These are phyloP conservation scores for Caenorhabditis plicata DNA, from an alignment of 2,888 invertebrate genomes.

Conservation along the genomic window DNA sequence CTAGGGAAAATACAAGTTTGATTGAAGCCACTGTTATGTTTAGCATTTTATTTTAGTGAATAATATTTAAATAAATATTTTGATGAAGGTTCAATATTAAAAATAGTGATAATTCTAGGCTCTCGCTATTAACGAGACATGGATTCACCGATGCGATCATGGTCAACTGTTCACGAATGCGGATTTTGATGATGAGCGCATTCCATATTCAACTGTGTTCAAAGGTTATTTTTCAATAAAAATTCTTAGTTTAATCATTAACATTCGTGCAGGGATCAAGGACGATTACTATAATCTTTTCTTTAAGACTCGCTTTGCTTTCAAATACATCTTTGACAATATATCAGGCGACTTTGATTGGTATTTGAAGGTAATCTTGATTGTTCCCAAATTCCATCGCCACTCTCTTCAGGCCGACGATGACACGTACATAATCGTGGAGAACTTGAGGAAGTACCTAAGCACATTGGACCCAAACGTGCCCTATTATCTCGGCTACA, in stretches of 20 bases:
- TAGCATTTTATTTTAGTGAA: no score
- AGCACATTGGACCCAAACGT: slow-evolving; percentile 33
- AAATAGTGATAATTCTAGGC: slow-evolving; percentile 6
- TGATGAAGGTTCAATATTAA: neutral
- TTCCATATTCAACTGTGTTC: slow-evolving; percentile 54
- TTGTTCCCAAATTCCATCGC: no score
- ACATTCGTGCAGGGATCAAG: slow-evolving; percentile 26
- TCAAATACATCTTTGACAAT: slow-evolving; percentile 42
- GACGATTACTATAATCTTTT: slow-evolving; percentile 47
- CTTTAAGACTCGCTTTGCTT: slow-evolving; percentile 49
- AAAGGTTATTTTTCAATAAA: slow-evolving; percentile 19
- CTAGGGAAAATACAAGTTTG: no score
- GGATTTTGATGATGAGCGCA: slow-evolving; percentile 25
- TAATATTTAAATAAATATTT: neutral
- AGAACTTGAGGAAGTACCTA: slow-evolving; percentile 42
- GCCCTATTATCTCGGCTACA: slow-evolving; percentile 50
- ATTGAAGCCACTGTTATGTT: no score
- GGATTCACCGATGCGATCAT: slow-evolving; percentile 52
- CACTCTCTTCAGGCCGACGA: slow-evolving; percentile 48
- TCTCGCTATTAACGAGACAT: slow-evolving; percentile 50
- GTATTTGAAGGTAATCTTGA: slow-evolving; percentile 48
- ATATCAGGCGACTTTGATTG: slow-evolving; percentile 51
- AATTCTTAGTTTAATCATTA: neutral
- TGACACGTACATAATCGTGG: slow-evolving; percentile 53
- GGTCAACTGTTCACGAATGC: slow-evolving; percentile 52